Percentiles rank a stretch among this genome's conserved stretches.
These are phyloP conservation scores for Channallabes apus DNA, from an alignment of 2,797 vertebrate genomes.

Conservation along the genomic window DNA sequence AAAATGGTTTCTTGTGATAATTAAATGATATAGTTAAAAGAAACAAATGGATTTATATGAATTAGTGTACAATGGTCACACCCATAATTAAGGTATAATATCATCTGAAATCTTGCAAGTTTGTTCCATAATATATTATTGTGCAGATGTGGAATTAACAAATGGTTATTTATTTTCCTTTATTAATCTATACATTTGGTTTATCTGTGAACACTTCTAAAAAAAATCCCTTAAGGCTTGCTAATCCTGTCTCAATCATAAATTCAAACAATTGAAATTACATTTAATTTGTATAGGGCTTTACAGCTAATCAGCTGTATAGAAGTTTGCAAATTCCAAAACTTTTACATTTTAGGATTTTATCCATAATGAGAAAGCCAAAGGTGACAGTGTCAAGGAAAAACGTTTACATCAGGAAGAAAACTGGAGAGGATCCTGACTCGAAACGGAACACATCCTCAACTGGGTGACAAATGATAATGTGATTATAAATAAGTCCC, in stretches of 20 bases:
- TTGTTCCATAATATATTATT: constrained; percentile 72
- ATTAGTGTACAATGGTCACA: constrained; percentile 67
- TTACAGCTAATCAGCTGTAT: too few relatives aligned
- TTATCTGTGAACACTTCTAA: constrained; percentile 33
- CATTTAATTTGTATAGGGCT: too few relatives aligned
- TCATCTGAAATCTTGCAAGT: constrained; percentile 58
- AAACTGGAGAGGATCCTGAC: too few relatives aligned
- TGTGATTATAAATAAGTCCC: too few relatives aligned
- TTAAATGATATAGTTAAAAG: not conserved
- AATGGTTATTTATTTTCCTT: constrained; percentile 61
- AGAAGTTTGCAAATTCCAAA: too few relatives aligned
- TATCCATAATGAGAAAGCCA: too few relatives aligned
- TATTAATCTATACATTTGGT: constrained; percentile 71
- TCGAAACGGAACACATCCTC: too few relatives aligned
- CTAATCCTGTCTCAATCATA: not conserved
- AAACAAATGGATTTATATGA: constrained; percentile 53
- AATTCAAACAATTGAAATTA: too few relatives aligned
- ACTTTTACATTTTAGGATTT: too few relatives aligned
- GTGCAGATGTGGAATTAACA: not conserved
- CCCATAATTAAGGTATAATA: constrained; percentile 76
- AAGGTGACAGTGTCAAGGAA: too few relatives aligned
- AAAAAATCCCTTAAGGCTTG: not conserved
- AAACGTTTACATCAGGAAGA: too few relatives aligned
- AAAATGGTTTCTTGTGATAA: not conserved
- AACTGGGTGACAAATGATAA: too few relatives aligned